phyloP scores from a whole-genome alignment of 2,113 vertebrate genomes.

The Paedocypris sp. region DNA sequence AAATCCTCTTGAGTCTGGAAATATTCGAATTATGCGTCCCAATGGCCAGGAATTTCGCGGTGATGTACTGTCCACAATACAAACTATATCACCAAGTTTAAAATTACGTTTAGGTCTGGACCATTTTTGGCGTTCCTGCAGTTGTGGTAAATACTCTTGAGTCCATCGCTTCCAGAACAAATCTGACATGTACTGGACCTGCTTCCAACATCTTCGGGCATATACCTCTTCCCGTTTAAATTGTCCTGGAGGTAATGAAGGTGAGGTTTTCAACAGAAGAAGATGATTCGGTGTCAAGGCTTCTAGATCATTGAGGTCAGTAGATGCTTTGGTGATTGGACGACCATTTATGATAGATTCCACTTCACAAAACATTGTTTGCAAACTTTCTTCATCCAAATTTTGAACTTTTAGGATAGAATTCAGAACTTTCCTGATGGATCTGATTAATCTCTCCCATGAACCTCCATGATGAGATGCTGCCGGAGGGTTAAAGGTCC shows the following conservation, averaged over 20 bases:
- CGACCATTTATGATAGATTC: background rate
- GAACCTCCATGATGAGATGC: background rate
- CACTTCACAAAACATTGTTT: background rate
- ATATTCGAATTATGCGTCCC: background rate
- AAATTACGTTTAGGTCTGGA: background rate
- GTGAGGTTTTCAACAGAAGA: background rate
- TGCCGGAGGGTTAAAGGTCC: background rate
- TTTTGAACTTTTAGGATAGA: background rate
- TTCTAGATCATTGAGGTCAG: conserved; percentile 6
- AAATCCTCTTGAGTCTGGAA: background rate
- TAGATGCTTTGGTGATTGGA: background rate
- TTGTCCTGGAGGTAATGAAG: background rate
- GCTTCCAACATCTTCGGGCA: background rate
- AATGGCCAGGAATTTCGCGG: background rate
- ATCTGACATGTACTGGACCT: background rate
- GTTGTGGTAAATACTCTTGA: background rate
- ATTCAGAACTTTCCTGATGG: background rate
- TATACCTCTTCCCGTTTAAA: background rate
- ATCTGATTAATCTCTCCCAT: background rate
- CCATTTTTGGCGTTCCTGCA: conserved; percentile 4
- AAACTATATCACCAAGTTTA: background rate
- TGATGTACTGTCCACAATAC: background rate
- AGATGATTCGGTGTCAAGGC: background rate
- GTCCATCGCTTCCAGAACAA: conserved; percentile 8
- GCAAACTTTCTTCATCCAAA: background rate